A percentile compares a stretch with the other conserved stretches of the same genome.
These are phyloP conservation scores for Drosophila pullipes DNA, from an alignment of 2,888 invertebrate species.

Conservation along the genomic window DNA sequence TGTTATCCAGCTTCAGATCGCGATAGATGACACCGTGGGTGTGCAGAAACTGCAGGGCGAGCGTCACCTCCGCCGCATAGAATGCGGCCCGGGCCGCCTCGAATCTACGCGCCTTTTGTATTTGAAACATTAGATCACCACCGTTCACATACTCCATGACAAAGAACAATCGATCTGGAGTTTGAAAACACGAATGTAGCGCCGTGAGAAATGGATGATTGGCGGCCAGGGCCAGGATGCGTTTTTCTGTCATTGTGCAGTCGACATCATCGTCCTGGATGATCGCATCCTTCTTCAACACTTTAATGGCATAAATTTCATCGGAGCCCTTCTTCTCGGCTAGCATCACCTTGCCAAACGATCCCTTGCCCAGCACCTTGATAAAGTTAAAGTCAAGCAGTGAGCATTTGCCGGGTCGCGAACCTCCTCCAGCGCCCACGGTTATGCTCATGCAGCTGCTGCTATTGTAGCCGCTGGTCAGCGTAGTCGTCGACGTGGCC, in stretches of 20 bases:
- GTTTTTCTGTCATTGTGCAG: constrained; percentile 99
- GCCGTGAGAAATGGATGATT: constrained; percentile 99
- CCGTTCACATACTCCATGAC: constrained; percentile 99
- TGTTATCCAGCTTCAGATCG: constrained; percentile 99
- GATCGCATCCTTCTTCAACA: constrained; percentile 98
- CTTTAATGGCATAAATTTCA: constrained; percentile 94
- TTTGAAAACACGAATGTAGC: constrained; percentile 98
- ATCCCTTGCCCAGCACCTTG: constrained; percentile 99
- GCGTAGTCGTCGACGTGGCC: constrained; percentile 66
- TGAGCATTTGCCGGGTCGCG: constrained; percentile 88
- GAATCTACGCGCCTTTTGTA: constrained; percentile 98
- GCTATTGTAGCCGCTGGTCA: constrained; percentile 77
- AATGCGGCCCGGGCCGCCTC: constrained; percentile 96
- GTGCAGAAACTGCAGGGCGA: constrained; percentile 98
- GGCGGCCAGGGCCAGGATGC: constrained; percentile 98
- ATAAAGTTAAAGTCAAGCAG: constrained; percentile 97
- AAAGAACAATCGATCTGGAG: constrained; percentile 97
- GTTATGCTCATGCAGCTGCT: constrained; percentile 81
- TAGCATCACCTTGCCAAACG: constrained; percentile 99
- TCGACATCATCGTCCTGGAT: constrained; percentile 99
- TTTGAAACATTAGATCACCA: constrained; percentile 99
- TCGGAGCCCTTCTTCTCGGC: constrained; percentile 97
- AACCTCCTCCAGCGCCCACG: constrained; percentile 65
- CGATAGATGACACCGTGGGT: constrained; percentile 98
- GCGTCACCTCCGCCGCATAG: constrained; percentile 99